These are phyloP conservation scores for Sprattus sprattus DNA, from an alignment of 2,113 vertebrate genomes.

Conservation along the genomic window DNA sequence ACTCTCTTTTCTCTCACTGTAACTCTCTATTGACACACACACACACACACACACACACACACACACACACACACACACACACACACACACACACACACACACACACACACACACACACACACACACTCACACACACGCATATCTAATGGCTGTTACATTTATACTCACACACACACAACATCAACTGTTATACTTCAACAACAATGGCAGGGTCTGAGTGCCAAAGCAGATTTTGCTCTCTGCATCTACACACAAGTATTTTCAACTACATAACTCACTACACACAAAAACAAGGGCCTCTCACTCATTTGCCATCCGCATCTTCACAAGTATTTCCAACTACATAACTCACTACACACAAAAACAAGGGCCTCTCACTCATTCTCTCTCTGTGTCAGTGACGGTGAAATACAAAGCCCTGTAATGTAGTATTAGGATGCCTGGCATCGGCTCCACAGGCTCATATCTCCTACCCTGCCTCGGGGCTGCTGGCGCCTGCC, in stretches of 20 bases:
- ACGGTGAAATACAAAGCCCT: background rate
- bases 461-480: background rate
- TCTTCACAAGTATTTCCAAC: background rate
- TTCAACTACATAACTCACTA: background rate
- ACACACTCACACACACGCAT: background rate
- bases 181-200: background rate
- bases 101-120: background rate
- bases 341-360: background rate
- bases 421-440: background rate
- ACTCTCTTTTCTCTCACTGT: background rate
- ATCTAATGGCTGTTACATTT: too few relatives aligned
- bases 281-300: background rate
- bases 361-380: background rate
- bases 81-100: background rate
- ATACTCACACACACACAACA: background rate
- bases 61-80: background rate
- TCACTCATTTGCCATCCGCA: background rate
- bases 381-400: background rate
- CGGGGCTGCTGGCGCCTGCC: background rate
- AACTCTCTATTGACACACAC: background rate
- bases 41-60: background rate
- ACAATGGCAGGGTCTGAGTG: background rate
- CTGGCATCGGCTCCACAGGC: background rate
- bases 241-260: background rate
- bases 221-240: background rate